phyloP scores from a whole-genome alignment of 1,140 invertebrate genomes.

The Coptotermes formosanus region DNA sequence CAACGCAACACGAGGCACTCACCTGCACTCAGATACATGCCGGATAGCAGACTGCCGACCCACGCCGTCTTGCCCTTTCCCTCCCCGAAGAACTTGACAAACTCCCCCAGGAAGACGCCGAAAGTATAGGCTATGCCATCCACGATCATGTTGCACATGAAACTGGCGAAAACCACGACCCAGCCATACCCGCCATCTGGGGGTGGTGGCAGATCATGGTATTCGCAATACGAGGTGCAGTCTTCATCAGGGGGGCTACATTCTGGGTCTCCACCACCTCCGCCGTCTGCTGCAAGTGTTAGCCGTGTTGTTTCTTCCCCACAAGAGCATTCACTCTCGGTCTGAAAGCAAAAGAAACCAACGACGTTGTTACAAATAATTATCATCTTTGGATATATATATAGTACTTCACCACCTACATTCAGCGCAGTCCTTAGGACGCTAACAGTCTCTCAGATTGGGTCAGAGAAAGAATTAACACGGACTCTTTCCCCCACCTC shows the following conservation, averaged over 20 bases:
- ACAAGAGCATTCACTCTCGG: constrained; percentile 68
- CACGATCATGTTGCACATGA: constrained; percentile 98
- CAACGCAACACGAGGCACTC: constrained; percentile 42
- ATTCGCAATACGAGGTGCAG: constrained; percentile 67
- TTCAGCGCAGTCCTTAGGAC: too few relatives aligned
- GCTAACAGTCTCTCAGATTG: too few relatives aligned
- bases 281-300: constrained; percentile 52
- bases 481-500: too few relatives aligned
- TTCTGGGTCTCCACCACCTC: constrained; percentile 52
- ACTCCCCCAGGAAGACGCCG: constrained; percentile 81
- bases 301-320: constrained; percentile 74
- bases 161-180: constrained; percentile 93
- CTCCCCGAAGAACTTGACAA: constrained; percentile 78
- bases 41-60: constrained; percentile 91
- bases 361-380: too few relatives aligned
- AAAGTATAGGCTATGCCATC: constrained; percentile 96
- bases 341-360: constrained; percentile 57
- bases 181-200: constrained; percentile 88
- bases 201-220: constrained; percentile 75
- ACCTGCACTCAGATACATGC: constrained; percentile 91
- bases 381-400: too few relatives aligned
- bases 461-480: too few relatives aligned
- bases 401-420: too few relatives aligned
- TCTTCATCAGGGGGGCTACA: constrained; percentile 54
- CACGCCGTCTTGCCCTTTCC: constrained; percentile 88